A percentile compares a stretch with the other conserved stretches of the same genome.
Evolutionary conservation across 2,797 vertebrate genomes (phyloP).

Genomic region (Hippoglossus hippoglossus): DNA sequence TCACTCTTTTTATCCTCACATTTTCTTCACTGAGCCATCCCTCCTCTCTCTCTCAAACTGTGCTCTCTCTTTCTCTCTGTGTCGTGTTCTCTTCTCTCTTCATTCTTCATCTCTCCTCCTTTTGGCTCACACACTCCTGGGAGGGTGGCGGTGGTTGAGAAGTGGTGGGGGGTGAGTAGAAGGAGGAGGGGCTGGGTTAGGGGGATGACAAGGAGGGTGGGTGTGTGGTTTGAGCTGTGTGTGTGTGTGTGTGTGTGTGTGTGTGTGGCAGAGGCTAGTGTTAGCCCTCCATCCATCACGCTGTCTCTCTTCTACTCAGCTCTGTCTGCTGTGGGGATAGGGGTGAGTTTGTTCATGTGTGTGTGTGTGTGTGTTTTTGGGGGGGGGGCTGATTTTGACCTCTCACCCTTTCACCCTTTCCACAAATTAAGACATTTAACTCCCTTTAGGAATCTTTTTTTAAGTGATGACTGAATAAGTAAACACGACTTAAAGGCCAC

Average conservation of each 20-base stretch:
- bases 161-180: neutral
- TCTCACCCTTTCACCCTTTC: constrained; percentile 68
- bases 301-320: constrained; percentile 64
- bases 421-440: constrained; percentile 62
- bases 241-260: constrained; percentile 46
- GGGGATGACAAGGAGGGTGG: constrained; percentile 54
- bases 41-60: constrained; percentile 46
- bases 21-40: constrained; percentile 43
- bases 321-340: constrained; percentile 65
- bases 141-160: constrained; percentile 33
- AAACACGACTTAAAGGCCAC: constrained; percentile 25
- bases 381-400: constrained; percentile 65
- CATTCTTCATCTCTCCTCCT: constrained; percentile 53
- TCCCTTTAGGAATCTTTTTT: constrained; percentile 38
- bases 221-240: constrained; percentile 44
- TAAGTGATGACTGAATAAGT: constrained; percentile 19
- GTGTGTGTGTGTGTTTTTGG: too few species aligned
- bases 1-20: constrained; percentile 62
- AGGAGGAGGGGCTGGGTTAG: constrained; percentile 47
- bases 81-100: constrained; percentile 53
- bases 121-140: constrained; percentile 49
- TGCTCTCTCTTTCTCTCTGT: constrained; percentile 31
- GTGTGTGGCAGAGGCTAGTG: constrained; percentile 43
- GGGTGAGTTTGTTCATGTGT: constrained; percentile 17
- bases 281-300: constrained; percentile 79